These are phyloP conservation scores for Gerris lacustris DNA, from an alignment of 2,888 invertebrate genomes.

Conservation along the genomic window DNA sequence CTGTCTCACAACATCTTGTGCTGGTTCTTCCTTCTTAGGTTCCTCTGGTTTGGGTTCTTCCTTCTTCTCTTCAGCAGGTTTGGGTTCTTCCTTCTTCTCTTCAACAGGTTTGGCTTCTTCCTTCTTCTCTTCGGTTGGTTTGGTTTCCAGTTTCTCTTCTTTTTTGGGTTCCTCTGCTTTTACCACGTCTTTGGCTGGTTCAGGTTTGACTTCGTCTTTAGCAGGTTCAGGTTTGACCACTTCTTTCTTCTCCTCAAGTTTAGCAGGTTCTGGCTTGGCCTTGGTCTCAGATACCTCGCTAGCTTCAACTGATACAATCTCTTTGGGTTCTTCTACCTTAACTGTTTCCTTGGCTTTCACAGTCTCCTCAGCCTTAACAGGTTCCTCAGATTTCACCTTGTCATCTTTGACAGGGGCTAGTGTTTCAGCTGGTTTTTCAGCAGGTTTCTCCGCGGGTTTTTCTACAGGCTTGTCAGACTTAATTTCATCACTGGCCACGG, in stretches of 20 bases:
- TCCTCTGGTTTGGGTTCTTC: slow-evolving; percentile 20
- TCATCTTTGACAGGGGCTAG: slow-evolving; percentile 26
- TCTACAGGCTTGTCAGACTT: slow-evolving; percentile 22
- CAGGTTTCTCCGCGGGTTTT: slow-evolving; percentile 28
- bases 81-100: slow-evolving; percentile 26
- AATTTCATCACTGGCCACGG: slow-evolving; percentile 31
- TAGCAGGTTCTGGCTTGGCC: slow-evolving; percentile 9
- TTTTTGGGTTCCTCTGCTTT: slow-evolving; percentile 25
- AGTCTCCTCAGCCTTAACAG: slow-evolving; percentile 13
- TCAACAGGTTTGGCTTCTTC: slow-evolving; percentile 30
- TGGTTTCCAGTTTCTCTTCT: slow-evolving; percentile 36
- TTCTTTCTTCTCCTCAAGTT: neutral
- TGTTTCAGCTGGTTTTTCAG: slow-evolving; percentile 25
- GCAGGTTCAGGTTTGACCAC: neutral
- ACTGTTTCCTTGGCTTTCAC: slow-evolving; percentile 14
- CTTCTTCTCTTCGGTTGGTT: slow-evolving; percentile 33
- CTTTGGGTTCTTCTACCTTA: slow-evolving; percentile 28
- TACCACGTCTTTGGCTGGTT: slow-evolving; percentile 24
- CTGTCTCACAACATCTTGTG: neutral
- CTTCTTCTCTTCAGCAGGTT: slow-evolving; percentile 26
- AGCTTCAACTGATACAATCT: slow-evolving; percentile 21
- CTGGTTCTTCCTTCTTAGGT: slow-evolving; percentile 4
- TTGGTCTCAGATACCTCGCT: slow-evolving; percentile 25
- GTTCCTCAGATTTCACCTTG: slow-evolving; percentile 31
- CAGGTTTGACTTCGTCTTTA: neutral